These are phyloP conservation scores for Paracyclopina nana DNA, from an alignment of 1,140 invertebrate species.

Conservation along the genomic window DNA sequence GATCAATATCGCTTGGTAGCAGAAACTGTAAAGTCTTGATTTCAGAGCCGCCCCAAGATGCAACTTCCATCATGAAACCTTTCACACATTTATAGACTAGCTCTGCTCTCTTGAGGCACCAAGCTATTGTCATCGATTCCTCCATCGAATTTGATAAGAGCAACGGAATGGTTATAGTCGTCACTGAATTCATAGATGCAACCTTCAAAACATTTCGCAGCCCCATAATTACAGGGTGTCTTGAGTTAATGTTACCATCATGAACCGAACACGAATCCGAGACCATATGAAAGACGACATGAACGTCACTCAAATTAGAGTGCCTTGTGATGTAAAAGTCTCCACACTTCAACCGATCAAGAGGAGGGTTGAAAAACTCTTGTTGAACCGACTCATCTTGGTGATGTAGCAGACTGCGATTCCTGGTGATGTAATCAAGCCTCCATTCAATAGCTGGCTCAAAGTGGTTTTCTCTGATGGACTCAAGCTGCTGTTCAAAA, in stretches of 20 bases:
- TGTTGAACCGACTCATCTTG: too few relatives aligned
- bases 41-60: constrained; percentile 60
- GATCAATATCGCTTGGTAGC: constrained; percentile 57
- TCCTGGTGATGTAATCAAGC: too few relatives aligned
- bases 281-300: constrained; percentile 86
- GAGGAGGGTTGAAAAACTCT: too few relatives aligned
- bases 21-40: constrained; percentile 67
- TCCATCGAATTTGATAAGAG: constrained; percentile 76
- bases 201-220: constrained; percentile 83
- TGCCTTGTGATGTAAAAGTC: constrained; percentile 87
- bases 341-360: constrained; percentile 35
- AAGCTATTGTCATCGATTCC: constrained; percentile 90
- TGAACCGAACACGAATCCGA: constrained; percentile 40
- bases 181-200: constrained; percentile 78
- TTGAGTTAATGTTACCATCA: constrained; percentile 67
- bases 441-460: constrained; percentile 15
- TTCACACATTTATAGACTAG: constrained; percentile 95
- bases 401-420: too few relatives aligned
- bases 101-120: constrained; percentile 87
- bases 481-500: constrained; percentile 62
- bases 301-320: constrained; percentile 82
- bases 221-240: constrained; percentile 85
- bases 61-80: constrained; percentile 97
- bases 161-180: constrained; percentile 75
- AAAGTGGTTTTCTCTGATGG: constrained; percentile 30